Conservation (phyloP, 2,113 vertebrate genomes). For the Turnix velox region DNA sequence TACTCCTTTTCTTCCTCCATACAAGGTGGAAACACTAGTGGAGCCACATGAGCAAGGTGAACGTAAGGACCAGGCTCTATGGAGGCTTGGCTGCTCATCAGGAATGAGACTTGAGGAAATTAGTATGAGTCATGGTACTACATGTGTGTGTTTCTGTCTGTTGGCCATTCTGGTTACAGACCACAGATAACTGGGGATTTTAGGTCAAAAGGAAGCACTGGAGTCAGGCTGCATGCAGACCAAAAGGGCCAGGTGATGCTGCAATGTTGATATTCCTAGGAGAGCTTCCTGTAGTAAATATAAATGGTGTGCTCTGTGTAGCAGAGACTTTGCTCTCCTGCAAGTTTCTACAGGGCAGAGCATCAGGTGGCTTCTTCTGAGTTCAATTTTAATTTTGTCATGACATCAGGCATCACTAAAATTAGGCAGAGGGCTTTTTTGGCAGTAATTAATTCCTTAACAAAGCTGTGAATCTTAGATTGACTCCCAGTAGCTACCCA, state of each 20-base stretch:
- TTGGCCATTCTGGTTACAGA: background rate
- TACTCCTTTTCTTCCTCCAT: background rate
- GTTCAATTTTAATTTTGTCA: background rate
- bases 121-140: background rate
- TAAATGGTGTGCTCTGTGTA: background rate
- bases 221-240: background rate
- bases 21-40: accelerated
- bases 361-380: background rate
- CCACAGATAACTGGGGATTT: background rate
- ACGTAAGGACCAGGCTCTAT: background rate
- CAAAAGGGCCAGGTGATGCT: background rate
- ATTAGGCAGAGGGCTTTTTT: background rate
- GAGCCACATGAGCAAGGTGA: background rate
- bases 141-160: background rate
- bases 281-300: background rate
- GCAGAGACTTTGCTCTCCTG: background rate
- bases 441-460: background rate
- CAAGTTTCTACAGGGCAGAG: background rate
- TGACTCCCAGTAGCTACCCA: background rate
- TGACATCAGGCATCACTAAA: background rate
- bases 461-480: background rate
- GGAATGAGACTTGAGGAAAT: background rate
- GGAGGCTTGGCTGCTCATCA: background rate
- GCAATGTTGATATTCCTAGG: background rate
- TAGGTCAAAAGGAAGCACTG: background rate